Conservation (phyloP, 2,113 vertebrate genomes). For the Rhineura floridana region DNA sequence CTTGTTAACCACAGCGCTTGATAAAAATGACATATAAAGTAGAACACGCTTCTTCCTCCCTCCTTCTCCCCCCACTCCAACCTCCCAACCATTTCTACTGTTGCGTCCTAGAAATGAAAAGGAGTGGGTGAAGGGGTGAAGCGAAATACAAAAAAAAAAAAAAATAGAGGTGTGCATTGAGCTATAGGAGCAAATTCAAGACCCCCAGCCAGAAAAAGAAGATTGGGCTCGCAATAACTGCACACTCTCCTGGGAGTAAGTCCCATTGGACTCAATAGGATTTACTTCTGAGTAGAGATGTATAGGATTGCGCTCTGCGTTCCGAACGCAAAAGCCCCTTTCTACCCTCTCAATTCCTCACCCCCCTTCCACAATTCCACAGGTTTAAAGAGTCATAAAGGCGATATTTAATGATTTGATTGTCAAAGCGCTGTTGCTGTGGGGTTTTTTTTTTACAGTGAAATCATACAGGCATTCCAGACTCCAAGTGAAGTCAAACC, state of each 20-base stretch:
- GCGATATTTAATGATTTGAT: conserved; percentile 77
- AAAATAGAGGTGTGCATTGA: conserved; percentile 32
- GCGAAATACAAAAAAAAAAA: not conserved
- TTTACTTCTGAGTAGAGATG: not conserved
- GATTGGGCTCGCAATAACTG: too few relatives aligned
- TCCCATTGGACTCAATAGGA: not conserved
- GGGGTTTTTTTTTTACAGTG: conserved; percentile 65
- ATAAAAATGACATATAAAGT: conserved; percentile 35
- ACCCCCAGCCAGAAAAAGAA: conserved; percentile 6
- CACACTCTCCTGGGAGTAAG: not conserved
- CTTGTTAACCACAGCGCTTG: conserved; percentile 26
- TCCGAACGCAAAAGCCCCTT: not conserved
- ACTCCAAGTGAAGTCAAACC: conserved; percentile 45
- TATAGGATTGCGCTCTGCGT: not conserved
- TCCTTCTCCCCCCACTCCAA: not conserved
- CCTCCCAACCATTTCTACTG: conserved; percentile 19
- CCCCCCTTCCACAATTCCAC: not conserved
- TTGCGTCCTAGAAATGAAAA: not conserved
- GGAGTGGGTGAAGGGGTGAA: not conserved
- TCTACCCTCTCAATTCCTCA: not conserved
- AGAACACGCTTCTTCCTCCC: not conserved
- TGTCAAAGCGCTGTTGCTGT: conserved; percentile 81
- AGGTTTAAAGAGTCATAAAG: conserved; percentile 42
- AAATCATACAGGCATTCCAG: conserved; percentile 61
- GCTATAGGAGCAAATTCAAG: conserved; percentile 10